Base-by-base conservation (phyloP, 2,113 vertebrate genomes). In the Peromyscus leucopus region DNA sequence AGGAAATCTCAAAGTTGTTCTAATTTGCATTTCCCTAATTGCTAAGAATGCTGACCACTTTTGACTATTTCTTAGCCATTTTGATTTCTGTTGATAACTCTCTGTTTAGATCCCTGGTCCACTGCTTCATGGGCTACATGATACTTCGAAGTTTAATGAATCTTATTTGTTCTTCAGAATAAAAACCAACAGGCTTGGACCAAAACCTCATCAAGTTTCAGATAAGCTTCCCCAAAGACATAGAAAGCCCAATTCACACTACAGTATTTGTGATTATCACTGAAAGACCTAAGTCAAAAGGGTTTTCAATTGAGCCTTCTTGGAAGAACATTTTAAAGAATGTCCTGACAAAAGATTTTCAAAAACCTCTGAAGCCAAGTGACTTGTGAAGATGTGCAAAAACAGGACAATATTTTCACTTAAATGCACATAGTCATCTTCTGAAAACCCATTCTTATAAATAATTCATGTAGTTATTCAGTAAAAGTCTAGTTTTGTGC, bases 171-270 rank as follows among this genome's bases (percentile, higher is more conserved):
- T 75, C 10, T 55, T 82, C 28, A 57, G 36, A 87, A 59, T 89
- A 74, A 96, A 96, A 91, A 96, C n/a, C n/a, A 84, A 72, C 92
- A 57, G 7, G 36, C 33, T 90, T 90, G 71, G 80, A 39, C 86
- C 48, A 92, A 82, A 22, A 94, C 42, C 6, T 92, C 48, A 31
- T 2, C 89, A 59, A 2, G 2, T 94, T 96, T 72, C 63, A 90
- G 57, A 76, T 28, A 90, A 90, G 63, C 31, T 12, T 97, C 96
- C 55, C 19, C 39, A 95, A 80, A 92, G 15, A 76, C 31, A 80
- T 28, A 15, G 4, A 4, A 85, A 63, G 1, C 0, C 89, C 84
- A 65, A 80, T 75, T 79, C 51, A 88, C 42, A n/a, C 31, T 67
- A 7, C 8, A 22, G 21, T 90, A 36, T 61, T 86, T 97, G 61